phyloP scores from a whole-genome alignment of 2,113 vertebrate genomes.

The Hippocampus abdominalis region DNA sequence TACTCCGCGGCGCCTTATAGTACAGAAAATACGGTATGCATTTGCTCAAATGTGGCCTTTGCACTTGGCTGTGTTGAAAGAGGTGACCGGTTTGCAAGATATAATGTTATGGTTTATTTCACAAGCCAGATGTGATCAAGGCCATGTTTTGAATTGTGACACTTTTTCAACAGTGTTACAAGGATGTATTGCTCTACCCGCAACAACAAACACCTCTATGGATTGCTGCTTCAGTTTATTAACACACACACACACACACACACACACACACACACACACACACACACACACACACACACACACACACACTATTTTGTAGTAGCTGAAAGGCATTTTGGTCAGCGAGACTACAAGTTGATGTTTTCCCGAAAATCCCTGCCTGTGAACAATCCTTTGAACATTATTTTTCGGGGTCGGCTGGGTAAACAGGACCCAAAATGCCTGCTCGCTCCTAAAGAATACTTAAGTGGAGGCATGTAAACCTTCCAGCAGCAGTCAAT shows the following conservation, averaged over 20 bases:
- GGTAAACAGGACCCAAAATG: background rate
- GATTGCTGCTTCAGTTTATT: background rate
- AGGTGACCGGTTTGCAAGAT: background rate
- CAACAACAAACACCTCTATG: background rate
- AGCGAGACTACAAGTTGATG: background rate
- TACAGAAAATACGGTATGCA: too few species aligned
- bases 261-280: background rate
- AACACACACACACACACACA: background rate
- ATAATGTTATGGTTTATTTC: background rate
- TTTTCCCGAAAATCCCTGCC: background rate
- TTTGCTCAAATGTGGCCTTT: background rate
- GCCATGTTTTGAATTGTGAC: background rate
- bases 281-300: background rate
- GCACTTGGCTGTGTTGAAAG: background rate
- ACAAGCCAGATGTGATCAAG: background rate
- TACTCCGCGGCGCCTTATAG: too few species aligned
- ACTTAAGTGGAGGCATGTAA: too few species aligned
- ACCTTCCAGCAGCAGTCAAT: background rate
- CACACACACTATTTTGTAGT: background rate
- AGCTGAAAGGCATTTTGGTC: background rate
- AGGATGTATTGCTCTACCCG: background rate
- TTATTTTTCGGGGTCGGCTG: too few species aligned
- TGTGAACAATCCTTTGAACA: background rate
- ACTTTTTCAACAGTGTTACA: background rate
- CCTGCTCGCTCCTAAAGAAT: too few species aligned